A percentile compares a stretch with the other conserved stretches of the same genome.
Evolutionary conservation across 2,113 vertebrate genomes (phyloP).

Genomic region (Pangasianodon gigas): DNA sequence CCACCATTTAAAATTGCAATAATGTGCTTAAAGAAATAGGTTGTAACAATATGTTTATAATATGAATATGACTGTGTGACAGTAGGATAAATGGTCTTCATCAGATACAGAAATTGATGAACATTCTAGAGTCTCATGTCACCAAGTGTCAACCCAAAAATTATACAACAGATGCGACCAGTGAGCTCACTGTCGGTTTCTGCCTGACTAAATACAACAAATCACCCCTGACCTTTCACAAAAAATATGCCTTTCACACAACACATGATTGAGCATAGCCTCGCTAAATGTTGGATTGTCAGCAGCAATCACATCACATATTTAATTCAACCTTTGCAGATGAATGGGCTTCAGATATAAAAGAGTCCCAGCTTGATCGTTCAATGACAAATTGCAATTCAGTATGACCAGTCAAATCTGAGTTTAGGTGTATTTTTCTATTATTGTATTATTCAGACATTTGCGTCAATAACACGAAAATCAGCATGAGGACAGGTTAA

Average conservation of each 20-base stretch:
- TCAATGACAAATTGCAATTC: constrained; percentile 14
- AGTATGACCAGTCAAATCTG: background rate
- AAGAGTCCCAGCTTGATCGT: constrained; percentile 1
- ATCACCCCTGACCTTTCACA: constrained; percentile 43
- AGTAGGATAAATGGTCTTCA: background rate
- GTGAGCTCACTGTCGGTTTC: background rate
- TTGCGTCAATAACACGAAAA: background rate
- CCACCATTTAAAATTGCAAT: background rate
- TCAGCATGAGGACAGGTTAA: background rate
- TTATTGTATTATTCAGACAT: background rate
- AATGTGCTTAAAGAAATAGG: background rate
- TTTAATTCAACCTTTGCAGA: constrained; percentile 38
- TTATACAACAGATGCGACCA: constrained; percentile 10
- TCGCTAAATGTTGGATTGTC: constrained; percentile 9
- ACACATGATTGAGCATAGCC: constrained; percentile 9
- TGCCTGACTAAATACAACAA: constrained; percentile 18
- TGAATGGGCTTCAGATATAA: background rate
- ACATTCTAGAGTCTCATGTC: background rate
- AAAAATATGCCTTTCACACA: constrained; percentile 33
- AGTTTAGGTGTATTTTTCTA: background rate
- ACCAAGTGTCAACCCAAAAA: background rate
- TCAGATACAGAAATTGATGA: background rate
- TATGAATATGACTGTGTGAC: background rate
- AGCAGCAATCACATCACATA: constrained; percentile 29
- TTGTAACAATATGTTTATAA: background rate